A percentile compares a stretch with the other conserved stretches of the same genome.
phyloP scores from a whole-genome alignment of 92 coral and sea anemone species.

The Actinernus sp. region DNA sequence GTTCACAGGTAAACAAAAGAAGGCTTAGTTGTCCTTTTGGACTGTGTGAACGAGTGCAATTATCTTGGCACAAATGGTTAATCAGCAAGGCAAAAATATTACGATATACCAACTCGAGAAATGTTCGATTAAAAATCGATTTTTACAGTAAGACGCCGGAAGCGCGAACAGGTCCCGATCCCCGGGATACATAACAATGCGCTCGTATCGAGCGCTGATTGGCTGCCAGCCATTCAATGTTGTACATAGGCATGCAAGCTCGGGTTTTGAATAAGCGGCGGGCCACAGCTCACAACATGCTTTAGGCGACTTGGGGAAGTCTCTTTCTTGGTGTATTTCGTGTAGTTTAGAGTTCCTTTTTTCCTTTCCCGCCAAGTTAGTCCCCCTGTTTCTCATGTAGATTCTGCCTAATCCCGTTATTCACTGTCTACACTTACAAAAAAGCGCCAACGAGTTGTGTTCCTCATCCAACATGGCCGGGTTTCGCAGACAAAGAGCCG shows the following conservation, averaged over 20 bases:
- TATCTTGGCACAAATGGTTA: no score
- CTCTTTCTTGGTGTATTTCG: not conserved
- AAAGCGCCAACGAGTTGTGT: constrained; percentile 38
- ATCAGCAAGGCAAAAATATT: no score
- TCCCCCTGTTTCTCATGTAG: not conserved
- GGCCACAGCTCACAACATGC: constrained; percentile 45
- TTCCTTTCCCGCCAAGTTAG: constrained; percentile 4
- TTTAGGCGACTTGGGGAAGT: not conserved
- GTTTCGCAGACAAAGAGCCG: constrained; percentile 79
- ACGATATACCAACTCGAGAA: no score
- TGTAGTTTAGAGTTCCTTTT: constrained; percentile 31
- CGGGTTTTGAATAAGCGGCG: constrained; percentile 69
- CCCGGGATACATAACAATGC: constrained; percentile 67
- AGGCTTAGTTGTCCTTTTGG: no score
- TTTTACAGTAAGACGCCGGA: no score
- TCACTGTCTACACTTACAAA: not conserved
- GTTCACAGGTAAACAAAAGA: no score
- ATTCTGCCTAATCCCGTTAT: not conserved
- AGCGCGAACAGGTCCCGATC: not conserved
- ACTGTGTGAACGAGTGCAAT: no score
- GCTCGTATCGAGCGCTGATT: constrained; percentile 71
- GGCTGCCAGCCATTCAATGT: constrained; percentile 33
- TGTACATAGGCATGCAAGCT: constrained; percentile 50
- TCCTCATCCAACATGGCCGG: constrained; percentile 80
- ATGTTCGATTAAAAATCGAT: no score